Percentiles rank a stretch among this genome's conserved stretches.
These are phyloP conservation scores for Danaus melanippus DNA, from an alignment of 1,140 invertebrate species.

Conservation along the genomic window DNA sequence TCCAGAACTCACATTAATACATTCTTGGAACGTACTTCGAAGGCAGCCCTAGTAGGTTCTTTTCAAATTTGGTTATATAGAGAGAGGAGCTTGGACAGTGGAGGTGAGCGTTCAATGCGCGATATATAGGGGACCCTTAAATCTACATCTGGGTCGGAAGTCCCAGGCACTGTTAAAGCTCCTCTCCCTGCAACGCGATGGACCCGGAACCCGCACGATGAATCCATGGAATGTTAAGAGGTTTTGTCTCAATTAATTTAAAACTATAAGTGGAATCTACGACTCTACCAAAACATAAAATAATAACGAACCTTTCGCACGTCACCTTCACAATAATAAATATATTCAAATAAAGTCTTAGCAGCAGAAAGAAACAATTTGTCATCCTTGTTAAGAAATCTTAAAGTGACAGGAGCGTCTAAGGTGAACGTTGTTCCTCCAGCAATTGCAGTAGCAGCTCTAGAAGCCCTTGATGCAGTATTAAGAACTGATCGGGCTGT, in stretches of 20 bases:
- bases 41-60: too few relatives aligned
- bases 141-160: too few relatives aligned
- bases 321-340: slow-evolving; percentile 60
- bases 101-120: too few relatives aligned
- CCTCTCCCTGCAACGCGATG: too few relatives aligned
- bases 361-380: slow-evolving; percentile 46
- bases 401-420: slow-evolving; percentile 42
- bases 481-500: slow-evolving; percentile 41
- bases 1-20: too few relatives aligned
- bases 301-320: slow-evolving; percentile 46
- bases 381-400: slow-evolving; percentile 51
- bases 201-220: too few relatives aligned
- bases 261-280: neutral
- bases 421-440: slow-evolving; percentile 34
- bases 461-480: slow-evolving; percentile 47
- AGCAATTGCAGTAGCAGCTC: slow-evolving; percentile 49
- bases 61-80: too few relatives aligned
- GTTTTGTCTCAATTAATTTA: neutral
- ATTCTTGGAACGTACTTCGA: too few relatives aligned
- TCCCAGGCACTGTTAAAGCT: too few relatives aligned
- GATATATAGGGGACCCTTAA: too few relatives aligned
- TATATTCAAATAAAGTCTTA: slow-evolving; percentile 60
- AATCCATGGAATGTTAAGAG: too few relatives aligned
- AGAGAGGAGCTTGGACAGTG: too few relatives aligned
- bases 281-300: neutral